These are phyloP conservation scores for Aurelia coerulea DNA, from an alignment of 30 jellyfish, hydroid and myxozoan species.

Conservation along the genomic window DNA sequence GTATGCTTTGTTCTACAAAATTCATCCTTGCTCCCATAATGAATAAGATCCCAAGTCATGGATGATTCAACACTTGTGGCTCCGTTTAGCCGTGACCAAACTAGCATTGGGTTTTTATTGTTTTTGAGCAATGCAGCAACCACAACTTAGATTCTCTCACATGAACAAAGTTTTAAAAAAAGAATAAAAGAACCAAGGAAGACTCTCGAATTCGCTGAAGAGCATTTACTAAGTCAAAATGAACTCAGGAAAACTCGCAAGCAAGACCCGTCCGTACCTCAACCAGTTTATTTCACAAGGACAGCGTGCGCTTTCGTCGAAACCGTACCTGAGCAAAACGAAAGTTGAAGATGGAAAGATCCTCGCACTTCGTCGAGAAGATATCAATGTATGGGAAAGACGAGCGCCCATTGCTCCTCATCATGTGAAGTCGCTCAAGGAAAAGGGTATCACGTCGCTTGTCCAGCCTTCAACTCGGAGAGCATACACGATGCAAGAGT, in stretches of 20 bases:
- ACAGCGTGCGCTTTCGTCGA: constrained; percentile 31
- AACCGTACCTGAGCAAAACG: constrained; percentile 52
- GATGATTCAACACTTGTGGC: too few relatives aligned
- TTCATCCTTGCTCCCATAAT: too few relatives aligned
- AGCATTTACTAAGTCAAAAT: neutral
- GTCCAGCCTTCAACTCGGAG: constrained; percentile 98
- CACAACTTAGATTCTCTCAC: too few relatives aligned
- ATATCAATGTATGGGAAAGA: constrained; percentile 95
- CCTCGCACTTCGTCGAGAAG: constrained; percentile 88
- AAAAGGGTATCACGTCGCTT: constrained; percentile 76
- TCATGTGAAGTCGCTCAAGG: constrained; percentile 69
- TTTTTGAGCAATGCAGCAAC: too few relatives aligned
- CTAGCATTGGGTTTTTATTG: too few relatives aligned
- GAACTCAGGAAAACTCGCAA: constrained; percentile 26
- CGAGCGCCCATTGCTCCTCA: constrained; percentile 95
- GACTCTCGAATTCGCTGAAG: neutral
- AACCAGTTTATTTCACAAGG: constrained; percentile 5
- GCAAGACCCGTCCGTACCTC: constrained; percentile 27
- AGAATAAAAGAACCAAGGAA: neutral
- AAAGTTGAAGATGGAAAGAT: constrained; percentile 63
- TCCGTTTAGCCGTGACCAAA: too few relatives aligned
- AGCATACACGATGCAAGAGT: constrained; percentile 96
- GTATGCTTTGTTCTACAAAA: too few relatives aligned
- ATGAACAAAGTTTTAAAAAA: too few relatives aligned
- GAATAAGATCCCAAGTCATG: too few relatives aligned